Conservation (phyloP, 2,888 invertebrate genomes). For the Erebia palarica region DNA sequence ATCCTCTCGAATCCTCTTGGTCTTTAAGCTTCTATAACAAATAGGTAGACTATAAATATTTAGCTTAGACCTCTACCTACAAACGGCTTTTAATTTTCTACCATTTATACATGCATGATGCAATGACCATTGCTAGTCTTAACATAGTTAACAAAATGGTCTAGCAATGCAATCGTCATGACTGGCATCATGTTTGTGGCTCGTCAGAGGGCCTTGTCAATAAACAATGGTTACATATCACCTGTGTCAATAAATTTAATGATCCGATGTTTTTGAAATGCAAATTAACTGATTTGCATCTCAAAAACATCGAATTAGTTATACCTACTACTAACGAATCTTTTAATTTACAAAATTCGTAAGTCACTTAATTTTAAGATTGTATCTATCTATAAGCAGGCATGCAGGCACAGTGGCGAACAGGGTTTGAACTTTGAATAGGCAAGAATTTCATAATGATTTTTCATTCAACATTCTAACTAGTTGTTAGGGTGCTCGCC, state of each 20-base stretch:
- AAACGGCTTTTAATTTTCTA: neutral
- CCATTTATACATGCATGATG: too few relatives aligned
- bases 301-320: slow-evolving; percentile 10
- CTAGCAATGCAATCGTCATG: too few relatives aligned
- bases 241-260: slow-evolving; percentile 14
- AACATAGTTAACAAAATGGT: neutral
- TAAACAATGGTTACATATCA: slow-evolving; percentile 13
- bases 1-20: too few relatives aligned
- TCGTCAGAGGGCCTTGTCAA: slow-evolving; percentile 1
- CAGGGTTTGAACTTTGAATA: neutral
- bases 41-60: too few relatives aligned
- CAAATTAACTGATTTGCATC: slow-evolving; percentile 9
- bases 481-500: too few relatives aligned
- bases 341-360: neutral
- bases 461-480: too few relatives aligned
- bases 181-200: neutral
- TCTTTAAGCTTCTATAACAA: too few relatives aligned
- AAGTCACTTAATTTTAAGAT: neutral
- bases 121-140: neutral
- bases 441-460: too few relatives aligned
- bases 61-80: neutral
- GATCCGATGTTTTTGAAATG: neutral
- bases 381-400: neutral
- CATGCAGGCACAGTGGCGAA: too few relatives aligned
- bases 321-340: neutral